Percentiles rank a stretch among this genome's conserved stretches.
Evolutionary conservation across 2,113 vertebrate genomes (phyloP).

Genomic region (Emydocephalus ijimae): DNA sequence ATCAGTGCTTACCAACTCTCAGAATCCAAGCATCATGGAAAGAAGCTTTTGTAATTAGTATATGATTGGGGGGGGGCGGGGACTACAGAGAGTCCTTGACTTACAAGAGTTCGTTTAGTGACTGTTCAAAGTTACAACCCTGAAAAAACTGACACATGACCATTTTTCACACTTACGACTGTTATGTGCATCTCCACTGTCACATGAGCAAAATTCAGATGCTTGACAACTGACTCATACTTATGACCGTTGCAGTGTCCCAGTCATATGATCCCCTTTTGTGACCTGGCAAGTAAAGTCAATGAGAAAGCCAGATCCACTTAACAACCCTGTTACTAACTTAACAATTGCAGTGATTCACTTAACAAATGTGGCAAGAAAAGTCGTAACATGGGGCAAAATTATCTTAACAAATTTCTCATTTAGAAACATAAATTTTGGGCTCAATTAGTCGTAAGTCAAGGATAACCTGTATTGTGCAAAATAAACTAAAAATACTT

Average conservation of each 20-base stretch:
- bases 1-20: not conserved
- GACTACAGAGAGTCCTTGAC: not conserved
- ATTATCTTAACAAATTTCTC: not conserved
- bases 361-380: not conserved
- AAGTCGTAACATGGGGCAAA: not conserved
- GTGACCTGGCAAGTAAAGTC: not conserved
- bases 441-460: not conserved
- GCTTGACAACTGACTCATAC: not conserved
- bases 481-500: not conserved
- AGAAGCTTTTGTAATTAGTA: not conserved
- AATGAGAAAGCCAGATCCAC: not conserved
- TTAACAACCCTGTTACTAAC: not conserved
- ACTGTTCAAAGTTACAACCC: no score
- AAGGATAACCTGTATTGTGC: not conserved
- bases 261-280: not conserved
- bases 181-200: no score
- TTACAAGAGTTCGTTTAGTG: not conserved
- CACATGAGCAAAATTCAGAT: not conserved
- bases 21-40: not conserved
- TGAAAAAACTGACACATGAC: not conserved
- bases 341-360: not conserved
- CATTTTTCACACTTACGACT: not conserved
- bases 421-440: not conserved
- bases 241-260: not conserved
- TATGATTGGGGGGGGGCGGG: accelerated